phyloP scores from a whole-genome alignment of 2,888 invertebrate genomes.

The Sarcophaga subvicina region DNA sequence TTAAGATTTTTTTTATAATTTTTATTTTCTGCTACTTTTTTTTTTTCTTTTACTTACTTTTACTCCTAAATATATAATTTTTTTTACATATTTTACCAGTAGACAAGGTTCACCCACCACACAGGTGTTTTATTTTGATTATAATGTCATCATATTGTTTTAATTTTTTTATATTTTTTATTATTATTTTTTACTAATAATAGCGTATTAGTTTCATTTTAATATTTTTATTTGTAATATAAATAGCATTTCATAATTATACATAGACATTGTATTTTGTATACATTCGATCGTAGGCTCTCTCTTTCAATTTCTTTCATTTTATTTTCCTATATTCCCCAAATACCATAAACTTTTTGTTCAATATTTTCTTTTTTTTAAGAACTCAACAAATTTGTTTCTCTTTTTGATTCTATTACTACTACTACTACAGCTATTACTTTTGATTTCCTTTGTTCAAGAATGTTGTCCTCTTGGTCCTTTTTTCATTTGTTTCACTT shows the following conservation, averaged over 20 bases:
- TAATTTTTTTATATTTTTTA: slow-evolving; percentile 9
- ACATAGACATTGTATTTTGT: neutral
- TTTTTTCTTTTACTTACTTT: slow-evolving; percentile 35
- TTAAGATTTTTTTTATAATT: slow-evolving; percentile 29
- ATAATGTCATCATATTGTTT: slow-evolving; percentile 24
- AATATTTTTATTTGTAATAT: slow-evolving; percentile 46
- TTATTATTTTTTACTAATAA: neutral
- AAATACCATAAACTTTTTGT: slow-evolving; percentile 22
- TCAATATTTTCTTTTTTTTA: neutral
- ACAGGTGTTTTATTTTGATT: slow-evolving; percentile 31
- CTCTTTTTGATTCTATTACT: too few species aligned
- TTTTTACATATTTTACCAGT: slow-evolving; percentile 30
- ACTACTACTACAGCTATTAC: too few species aligned
- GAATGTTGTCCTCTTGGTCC: too few species aligned
- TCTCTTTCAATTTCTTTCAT: neutral
- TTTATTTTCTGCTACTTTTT: slow-evolving; percentile 27
- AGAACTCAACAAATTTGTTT: too few species aligned
- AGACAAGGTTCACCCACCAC: slow-evolving; percentile 36
- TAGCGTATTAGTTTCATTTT: slow-evolving; percentile 36
- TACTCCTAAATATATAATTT: neutral
- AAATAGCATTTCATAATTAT: slow-evolving; percentile 42
- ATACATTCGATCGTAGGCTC: neutral
- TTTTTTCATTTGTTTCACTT: too few species aligned
- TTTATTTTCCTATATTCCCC: neutral
- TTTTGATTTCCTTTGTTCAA: too few species aligned